Percentiles rank a stretch among this genome's conserved stretches.
phyloP scores from a whole-genome alignment of 1,140 invertebrate species.

The Temnothorax nylanderi region DNA sequence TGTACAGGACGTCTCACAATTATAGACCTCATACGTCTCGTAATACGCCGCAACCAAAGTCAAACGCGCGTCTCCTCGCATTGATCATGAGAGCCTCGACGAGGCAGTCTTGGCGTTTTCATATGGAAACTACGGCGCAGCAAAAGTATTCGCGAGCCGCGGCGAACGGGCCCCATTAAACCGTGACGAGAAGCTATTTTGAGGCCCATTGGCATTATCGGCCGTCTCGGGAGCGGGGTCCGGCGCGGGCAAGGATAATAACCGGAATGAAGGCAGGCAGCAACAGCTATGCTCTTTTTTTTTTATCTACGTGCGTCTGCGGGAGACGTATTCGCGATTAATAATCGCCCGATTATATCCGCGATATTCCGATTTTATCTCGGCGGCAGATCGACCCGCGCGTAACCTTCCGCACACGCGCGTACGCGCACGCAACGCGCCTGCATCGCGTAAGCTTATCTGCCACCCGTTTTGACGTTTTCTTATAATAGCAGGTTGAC shows the following conservation, averaged over 20 bases:
- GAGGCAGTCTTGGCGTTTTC: not conserved
- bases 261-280: not conserved
- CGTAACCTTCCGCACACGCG: not conserved
- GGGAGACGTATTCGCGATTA: not conserved
- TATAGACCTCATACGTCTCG: not conserved
- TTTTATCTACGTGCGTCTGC: no score
- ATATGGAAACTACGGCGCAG: not conserved
- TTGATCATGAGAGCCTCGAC: no score
- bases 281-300: not conserved
- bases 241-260: conserved; percentile 14
- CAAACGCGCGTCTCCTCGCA: not conserved
- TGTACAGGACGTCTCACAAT: not conserved
- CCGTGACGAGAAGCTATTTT: conserved; percentile 77
- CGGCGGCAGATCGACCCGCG: not conserved
- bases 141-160: not conserved
- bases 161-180: conserved; percentile 43
- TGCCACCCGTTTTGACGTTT: conserved; percentile 9
- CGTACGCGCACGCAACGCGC: not conserved
- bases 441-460: conserved; percentile 2
- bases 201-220: conserved; percentile 72
- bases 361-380: conserved; percentile 62
- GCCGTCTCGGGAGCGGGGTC: conserved; percentile 16
- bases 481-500: conserved; percentile 50
- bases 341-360: conserved; percentile 53
- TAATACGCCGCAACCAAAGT: not conserved